A percentile compares a stretch with the other conserved stretches of the same genome.
Evolutionary conservation across 2,888 invertebrate genomes (phyloP).

Genomic region (Archips xylosteana): DNA sequence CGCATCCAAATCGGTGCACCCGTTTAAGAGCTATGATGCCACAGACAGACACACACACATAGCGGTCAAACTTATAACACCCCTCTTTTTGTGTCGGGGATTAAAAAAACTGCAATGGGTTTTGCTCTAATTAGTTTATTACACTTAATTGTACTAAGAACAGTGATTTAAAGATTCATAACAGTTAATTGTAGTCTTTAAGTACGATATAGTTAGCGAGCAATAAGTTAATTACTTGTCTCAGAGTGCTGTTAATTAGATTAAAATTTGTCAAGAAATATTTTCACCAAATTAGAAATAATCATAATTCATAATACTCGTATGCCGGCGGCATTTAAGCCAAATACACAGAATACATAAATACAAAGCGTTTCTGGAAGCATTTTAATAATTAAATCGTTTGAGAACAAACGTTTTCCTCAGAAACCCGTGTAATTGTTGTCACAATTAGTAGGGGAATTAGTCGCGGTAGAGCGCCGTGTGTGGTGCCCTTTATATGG

Average conservation of each 20-base stretch:
- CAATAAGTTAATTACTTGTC: neutral
- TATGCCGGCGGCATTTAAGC: neutral
- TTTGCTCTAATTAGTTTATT: too few relatives aligned
- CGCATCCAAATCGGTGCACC: too few relatives aligned
- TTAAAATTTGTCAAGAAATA: neutral
- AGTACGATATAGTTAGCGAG: neutral
- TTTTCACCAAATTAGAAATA: neutral
- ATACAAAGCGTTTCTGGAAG: conserved; percentile 12
- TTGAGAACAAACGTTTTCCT: conserved; percentile 29
- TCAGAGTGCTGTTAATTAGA: neutral
- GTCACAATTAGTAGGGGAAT: conserved; percentile 34
- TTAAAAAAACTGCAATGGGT: too few relatives aligned
- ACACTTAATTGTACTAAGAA: neutral
- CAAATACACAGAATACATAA: conserved; percentile 13
- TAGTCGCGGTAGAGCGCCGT: conserved; percentile 28
- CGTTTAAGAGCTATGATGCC: too few relatives aligned
- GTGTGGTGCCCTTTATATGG: conserved; percentile 28
- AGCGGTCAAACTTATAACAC: too few relatives aligned
- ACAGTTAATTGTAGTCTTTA: neutral
- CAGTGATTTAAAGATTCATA: neutral
- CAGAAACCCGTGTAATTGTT: conserved; percentile 35
- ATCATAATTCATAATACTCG: neutral
- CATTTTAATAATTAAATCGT: conserved; percentile 30
- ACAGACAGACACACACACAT: too few relatives aligned
- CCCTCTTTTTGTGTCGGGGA: too few relatives aligned